Evolutionary conservation across 2,888 invertebrate genomes (phyloP).

Genomic region (Drepana falcataria): DNA sequence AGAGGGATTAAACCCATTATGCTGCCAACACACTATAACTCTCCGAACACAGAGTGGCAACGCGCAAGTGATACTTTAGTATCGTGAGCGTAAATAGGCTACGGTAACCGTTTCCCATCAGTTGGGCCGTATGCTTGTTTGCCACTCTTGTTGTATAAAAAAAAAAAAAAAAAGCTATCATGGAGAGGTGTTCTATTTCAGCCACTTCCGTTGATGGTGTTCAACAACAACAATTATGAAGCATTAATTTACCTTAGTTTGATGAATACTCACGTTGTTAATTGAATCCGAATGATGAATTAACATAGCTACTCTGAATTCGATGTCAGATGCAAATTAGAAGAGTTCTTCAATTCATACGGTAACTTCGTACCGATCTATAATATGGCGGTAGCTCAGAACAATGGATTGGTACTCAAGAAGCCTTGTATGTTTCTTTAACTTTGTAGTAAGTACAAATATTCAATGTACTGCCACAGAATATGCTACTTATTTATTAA

Average conservation of each 20-base stretch:
- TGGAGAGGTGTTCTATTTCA: too few species aligned
- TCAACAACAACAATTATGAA: not conserved
- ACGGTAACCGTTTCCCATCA: too few species aligned
- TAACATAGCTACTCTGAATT: not conserved
- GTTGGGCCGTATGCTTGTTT: too few species aligned
- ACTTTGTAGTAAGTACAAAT: not conserved
- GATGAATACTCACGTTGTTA: not conserved
- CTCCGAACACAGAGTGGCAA: too few species aligned
- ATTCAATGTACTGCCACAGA: not conserved
- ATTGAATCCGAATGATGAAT: not conserved
- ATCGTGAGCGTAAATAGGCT: too few species aligned
- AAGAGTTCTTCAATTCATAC: not conserved
- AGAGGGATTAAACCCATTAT: too few species aligned
- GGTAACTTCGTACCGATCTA: not conserved
- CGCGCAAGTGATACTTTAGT: too few species aligned
- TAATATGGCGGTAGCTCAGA: not conserved
- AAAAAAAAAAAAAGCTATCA: too few species aligned
- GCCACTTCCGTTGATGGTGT: not conserved
- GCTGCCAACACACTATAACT: too few species aligned
- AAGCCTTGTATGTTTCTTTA: not conserved
- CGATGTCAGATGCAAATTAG: not conserved
- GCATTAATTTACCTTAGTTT: not conserved
- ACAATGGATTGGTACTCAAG: not conserved
- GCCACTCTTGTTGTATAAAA: too few species aligned
- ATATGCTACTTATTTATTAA: not conserved